Percentiles rank a stretch among this genome's conserved stretches.
Conservation (phyloP, 2,113 vertebrate species). For the Hepsetus odoe region DNA sequence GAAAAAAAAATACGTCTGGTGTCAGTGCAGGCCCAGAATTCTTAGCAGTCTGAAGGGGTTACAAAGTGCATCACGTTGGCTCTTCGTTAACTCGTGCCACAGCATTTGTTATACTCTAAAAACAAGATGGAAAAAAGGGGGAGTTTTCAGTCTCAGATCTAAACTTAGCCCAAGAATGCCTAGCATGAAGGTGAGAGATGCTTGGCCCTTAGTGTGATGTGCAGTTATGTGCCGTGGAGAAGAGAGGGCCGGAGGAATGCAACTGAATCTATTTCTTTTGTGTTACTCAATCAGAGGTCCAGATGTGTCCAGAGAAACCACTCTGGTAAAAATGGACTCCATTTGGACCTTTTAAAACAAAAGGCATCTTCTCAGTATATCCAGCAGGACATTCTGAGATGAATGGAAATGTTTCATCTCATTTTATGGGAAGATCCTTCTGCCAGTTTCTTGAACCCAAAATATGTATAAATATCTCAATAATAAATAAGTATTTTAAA, state of each 20-base stretch:
- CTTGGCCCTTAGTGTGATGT: conserved; percentile 46
- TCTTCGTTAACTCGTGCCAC: not conserved
- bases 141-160: conserved; percentile 40
- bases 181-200: conserved; percentile 57
- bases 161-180: conserved; percentile 50
- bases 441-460: too few relatives aligned
- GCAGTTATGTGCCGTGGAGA: conserved; percentile 33
- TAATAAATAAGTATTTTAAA: too few relatives aligned
- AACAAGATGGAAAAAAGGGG: conserved; percentile 5
- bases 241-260: conserved; percentile 34
- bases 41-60: conserved; percentile 29
- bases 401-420: too few relatives aligned
- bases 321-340: not conserved
- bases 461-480: too few relatives aligned
- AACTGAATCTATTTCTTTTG: conserved; percentile 13
- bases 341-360: not conserved
- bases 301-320: conserved; percentile 28
- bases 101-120: conserved; percentile 13
- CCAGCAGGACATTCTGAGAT: too few relatives aligned
- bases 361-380: too few relatives aligned
- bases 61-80: conserved; percentile 10
- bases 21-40: conserved; percentile 19
- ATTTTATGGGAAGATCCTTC: too few relatives aligned
- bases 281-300: not conserved
- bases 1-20: conserved; percentile 39